Conservation (phyloP, 2,113 vertebrate genomes). For the Vidua macroura region DNA sequence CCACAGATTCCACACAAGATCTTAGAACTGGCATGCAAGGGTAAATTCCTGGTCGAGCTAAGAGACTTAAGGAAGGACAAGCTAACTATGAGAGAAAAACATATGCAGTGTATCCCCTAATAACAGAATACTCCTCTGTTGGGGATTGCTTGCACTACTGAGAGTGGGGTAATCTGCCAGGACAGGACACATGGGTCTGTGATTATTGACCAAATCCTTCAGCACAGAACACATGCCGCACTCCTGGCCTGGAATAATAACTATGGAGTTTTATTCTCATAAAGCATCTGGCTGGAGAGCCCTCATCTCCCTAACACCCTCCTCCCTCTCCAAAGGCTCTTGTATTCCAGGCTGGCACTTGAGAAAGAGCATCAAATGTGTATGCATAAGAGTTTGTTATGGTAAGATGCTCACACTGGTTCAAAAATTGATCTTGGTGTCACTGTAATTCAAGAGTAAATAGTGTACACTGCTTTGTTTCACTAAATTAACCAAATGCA, state of each 20-base stretch:
- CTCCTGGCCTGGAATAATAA: background rate
- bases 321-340: background rate
- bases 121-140: background rate
- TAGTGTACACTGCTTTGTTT: background rate
- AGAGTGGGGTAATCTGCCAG: background rate
- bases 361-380: background rate
- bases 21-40: background rate
- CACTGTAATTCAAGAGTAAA: background rate
- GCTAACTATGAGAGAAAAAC: background rate
- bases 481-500: background rate
- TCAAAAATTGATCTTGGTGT: background rate
- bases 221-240: background rate
- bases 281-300: background rate
- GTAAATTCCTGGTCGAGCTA: background rate
- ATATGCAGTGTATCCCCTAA: background rate
- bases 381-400: background rate
- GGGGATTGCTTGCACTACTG: background rate
- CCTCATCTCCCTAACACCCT: background rate
- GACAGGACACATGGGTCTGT: background rate
- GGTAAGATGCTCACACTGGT: background rate
- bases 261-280: background rate
- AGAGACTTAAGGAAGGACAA: background rate
- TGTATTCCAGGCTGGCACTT: background rate
- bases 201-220: background rate
- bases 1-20: conserved; percentile 9